A percentile compares a stretch with the other conserved stretches of the same genome.
These are phyloP conservation scores for Diadema setosum DNA, from an alignment of 35 echinoderm and acorn worm genomes.

Conservation along the genomic window DNA sequence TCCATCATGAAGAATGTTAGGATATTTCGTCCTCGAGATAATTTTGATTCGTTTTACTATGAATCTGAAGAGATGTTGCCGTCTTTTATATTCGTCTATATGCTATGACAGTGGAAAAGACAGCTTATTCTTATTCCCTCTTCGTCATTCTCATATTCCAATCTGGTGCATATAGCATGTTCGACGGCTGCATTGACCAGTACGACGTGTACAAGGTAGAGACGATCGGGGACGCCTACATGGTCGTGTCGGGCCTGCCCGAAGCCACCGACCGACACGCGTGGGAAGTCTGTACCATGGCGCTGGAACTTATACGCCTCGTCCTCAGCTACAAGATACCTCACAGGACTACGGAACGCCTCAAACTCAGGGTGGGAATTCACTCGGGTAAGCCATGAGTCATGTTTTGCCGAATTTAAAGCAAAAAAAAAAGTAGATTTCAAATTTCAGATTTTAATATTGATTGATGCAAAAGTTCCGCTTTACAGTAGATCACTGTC, in stretches of 20 bases:
- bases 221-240: conserved; percentile 90
- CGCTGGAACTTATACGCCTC: conserved; percentile 44
- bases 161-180: neutral
- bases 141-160: neutral
- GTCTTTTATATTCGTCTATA: too few relatives aligned
- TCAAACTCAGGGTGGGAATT: conserved; percentile 66
- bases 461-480: too few relatives aligned
- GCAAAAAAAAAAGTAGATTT: too few relatives aligned
- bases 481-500: too few relatives aligned
- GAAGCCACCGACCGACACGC: conserved; percentile 48
- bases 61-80: too few relatives aligned
- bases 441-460: too few relatives aligned
- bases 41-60: too few relatives aligned
- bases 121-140: neutral
- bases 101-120: too few relatives aligned
- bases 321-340: conserved; percentile 51
- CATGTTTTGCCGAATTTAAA: too few relatives aligned
- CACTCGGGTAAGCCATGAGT: conserved; percentile 44
- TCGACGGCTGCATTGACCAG: neutral
- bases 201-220: conserved; percentile 60
- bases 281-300: conserved; percentile 61
- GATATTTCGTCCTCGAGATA: too few relatives aligned
- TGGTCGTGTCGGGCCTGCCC: conserved; percentile 80
- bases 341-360: conserved; percentile 17
- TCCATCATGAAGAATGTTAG: too few relatives aligned